These are phyloP conservation scores for Drosophila neutralis DNA, from an alignment of 2,888 invertebrate species.

Conservation along the genomic window DNA sequence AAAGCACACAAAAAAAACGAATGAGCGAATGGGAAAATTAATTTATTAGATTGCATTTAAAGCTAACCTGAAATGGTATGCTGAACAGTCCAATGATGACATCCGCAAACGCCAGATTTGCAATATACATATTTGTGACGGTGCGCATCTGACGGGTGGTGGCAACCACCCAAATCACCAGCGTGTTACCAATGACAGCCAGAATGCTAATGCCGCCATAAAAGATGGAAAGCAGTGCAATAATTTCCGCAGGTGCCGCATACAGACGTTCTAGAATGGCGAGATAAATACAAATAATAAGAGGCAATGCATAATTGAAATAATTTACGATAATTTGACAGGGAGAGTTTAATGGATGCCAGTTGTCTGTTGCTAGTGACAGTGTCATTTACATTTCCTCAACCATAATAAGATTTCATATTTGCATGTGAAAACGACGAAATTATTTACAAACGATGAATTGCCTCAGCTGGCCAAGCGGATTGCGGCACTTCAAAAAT, in stretches of 20 bases:
- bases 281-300: conserved; percentile 3
- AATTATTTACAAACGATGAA: conserved; percentile 1
- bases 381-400: conserved; percentile 3
- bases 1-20: conserved; percentile 15
- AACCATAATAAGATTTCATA: background rate
- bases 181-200: conserved; percentile 92
- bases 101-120: conserved; percentile 93
- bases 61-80: conserved; percentile 90
- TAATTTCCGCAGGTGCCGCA: conserved; percentile 90
- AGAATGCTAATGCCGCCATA: conserved; percentile 93
- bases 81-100: conserved; percentile 94
- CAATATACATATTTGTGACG: conserved; percentile 94
- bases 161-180: conserved; percentile 94
- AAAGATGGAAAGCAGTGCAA: conserved; percentile 90
- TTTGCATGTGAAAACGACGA: background rate
- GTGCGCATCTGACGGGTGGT: conserved; percentile 92
- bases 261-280: conserved; percentile 86
- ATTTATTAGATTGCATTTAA: conserved; percentile 27
- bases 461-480: no score
- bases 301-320: conserved; percentile 28
- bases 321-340: conserved; percentile 29
- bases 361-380: conserved; percentile 23
- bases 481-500: background rate
- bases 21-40: conserved; percentile 19
- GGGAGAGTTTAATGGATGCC: conserved; percentile 38